Percentiles rank a stretch among this genome's conserved stretches.
Conservation (phyloP, 2,113 vertebrate species). For the Crotophaga sulcirostris region DNA sequence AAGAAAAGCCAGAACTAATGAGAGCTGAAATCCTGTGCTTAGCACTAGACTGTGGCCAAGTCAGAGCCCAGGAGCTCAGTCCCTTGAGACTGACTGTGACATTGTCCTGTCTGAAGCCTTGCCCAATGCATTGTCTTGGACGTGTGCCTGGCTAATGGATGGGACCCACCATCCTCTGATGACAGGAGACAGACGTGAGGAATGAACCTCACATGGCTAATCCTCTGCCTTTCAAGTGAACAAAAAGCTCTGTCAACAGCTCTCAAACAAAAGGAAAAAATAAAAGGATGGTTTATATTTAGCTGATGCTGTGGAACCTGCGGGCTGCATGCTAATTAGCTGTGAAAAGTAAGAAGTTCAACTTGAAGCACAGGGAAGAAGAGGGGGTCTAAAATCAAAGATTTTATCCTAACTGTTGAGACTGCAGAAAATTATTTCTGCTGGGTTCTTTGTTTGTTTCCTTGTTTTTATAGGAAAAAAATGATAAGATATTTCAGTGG, state of each 20-base stretch:
- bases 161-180: background rate
- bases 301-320: constrained; percentile 37
- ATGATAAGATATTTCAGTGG: background rate
- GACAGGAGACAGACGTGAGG: constrained; percentile 24
- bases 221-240: constrained; percentile 59
- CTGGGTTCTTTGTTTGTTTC: constrained; percentile 18
- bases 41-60: background rate
- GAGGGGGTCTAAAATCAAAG: background rate
- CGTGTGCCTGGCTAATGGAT: background rate
- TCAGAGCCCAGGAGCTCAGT: background rate
- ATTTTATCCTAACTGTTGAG: constrained; percentile 27
- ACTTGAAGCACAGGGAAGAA: background rate
- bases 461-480: background rate
- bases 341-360: background rate
- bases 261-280: constrained; percentile 52
- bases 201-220: constrained; percentile 51
- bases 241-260: constrained; percentile 58
- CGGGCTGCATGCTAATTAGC: constrained; percentile 54
- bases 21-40: background rate
- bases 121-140: background rate
- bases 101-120: background rate
- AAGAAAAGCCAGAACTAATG: background rate
- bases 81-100: background rate
- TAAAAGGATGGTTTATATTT: constrained; percentile 62
- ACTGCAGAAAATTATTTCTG: constrained; percentile 8